Base-by-base conservation (phyloP, 2,797 vertebrate species). In the Pteronotus mesoamericanus region DNA sequence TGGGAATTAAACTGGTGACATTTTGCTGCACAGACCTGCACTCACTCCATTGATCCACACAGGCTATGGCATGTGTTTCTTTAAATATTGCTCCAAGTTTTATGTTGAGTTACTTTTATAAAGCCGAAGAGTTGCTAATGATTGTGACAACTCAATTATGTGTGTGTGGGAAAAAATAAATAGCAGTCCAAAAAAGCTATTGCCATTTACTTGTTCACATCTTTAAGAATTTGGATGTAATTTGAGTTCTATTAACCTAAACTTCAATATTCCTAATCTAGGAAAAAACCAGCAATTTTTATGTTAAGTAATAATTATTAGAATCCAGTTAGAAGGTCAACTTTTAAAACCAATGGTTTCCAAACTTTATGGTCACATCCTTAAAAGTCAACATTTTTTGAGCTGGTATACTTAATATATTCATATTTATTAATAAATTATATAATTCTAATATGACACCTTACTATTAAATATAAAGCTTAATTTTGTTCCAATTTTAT, bases 81-180 rank as follows among this genome's bases (percentile, higher is more conserved):
- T 91, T 88, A 69, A 91, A 77, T 69, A 77, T 66, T 57, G 26
- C 26, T 92, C 16, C 18, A 91, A 84, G 44, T 88, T 94, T 80
- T 89, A 61, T 51, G 32, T 89, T 68, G 57, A 74, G 42, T 92
- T 94, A 53, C 64, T 89, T 92, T 85, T 51, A 55, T 71, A 51
- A 80, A 68, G 15, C 32, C 34, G 74, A 80, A 68, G 8, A 44
- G 51, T 75, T 75, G 19, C 7, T 75, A 86, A 80, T 86, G 51
- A 44, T 80, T 92, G 44, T 53, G 42, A 61, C 7, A 89, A 34
- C 22, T 51, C 11, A n/a, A 34, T 85, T 75, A 46, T 69, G 22
- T 64, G 48, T 69, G 53, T 46, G 53, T 14, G 18, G 12, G 24
- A n/a, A 86, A 77, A 93, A 69, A 39, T 68, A 71, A 86, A 79